Conservation (phyloP, 2,797 vertebrate genomes). For the Anolis apletophallus region DNA sequence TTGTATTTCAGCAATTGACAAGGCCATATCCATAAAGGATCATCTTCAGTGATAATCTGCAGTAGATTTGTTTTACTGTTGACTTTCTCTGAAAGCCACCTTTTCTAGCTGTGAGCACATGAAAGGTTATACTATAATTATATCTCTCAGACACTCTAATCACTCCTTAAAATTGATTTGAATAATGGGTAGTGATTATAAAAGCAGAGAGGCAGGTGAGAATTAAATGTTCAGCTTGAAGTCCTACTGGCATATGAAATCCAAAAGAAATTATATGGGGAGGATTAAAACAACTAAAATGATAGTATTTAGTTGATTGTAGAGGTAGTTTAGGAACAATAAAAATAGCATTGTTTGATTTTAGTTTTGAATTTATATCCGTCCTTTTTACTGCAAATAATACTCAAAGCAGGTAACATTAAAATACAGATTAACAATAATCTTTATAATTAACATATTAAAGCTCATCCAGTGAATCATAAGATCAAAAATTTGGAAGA, state of each 20-base stretch:
- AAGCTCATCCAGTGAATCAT: too few relatives aligned
- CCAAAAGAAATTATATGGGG: slow-evolving; percentile 57
- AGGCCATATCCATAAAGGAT: slow-evolving; percentile 63
- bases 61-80: slow-evolving; percentile 71
- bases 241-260: slow-evolving; percentile 40
- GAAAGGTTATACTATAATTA: slow-evolving; percentile 83
- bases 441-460: too few relatives aligned
- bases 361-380: not conserved
- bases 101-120: slow-evolving; percentile 62
- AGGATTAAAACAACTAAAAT: slow-evolving; percentile 32
- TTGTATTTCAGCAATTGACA: slow-evolving; percentile 43
- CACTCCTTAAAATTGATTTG: slow-evolving; percentile 78
- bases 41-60: slow-evolving; percentile 67
- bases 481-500: too few relatives aligned
- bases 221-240: slow-evolving; percentile 63
- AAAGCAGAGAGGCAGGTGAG: slow-evolving; percentile 80
- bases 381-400: not conserved
- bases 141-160: slow-evolving; percentile 76
- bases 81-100: slow-evolving; percentile 66
- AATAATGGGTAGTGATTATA: slow-evolving; percentile 72
- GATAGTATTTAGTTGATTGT: not conserved
- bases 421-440: not conserved
- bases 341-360: not conserved
- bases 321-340: not conserved
- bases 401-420: not conserved